Conservation (phyloP, 2,113 vertebrate species). For the Clarias batrachus region DNA sequence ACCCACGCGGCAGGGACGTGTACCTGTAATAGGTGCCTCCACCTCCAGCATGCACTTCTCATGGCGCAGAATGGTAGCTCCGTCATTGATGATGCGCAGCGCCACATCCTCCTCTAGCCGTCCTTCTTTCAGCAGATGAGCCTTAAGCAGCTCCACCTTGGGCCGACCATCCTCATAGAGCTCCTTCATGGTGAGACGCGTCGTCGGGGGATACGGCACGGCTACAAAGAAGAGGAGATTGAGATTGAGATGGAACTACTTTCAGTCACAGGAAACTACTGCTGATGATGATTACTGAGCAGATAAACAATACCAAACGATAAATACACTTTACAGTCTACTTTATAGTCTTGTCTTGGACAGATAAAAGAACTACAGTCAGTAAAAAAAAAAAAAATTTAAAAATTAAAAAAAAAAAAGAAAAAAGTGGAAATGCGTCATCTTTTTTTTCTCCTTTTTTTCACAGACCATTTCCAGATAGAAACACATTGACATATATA, state of each 20-base stretch:
- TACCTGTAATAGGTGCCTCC: conserved; percentile 78
- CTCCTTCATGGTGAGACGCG: conserved; percentile 70
- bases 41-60: conserved; percentile 81
- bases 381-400: background rate
- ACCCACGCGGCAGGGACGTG: background rate
- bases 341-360: too few relatives aligned
- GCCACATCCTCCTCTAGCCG: conserved; percentile 75
- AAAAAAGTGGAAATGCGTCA: too few relatives aligned
- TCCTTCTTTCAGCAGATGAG: conserved; percentile 77
- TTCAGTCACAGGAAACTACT: background rate
- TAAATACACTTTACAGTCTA: background rate
- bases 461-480: background rate
- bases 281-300: background rate
- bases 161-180: conserved; percentile 74
- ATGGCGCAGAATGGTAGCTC: conserved; percentile 73
- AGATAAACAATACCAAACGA: background rate
- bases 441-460: background rate
- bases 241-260: background rate
- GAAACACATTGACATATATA: background rate
- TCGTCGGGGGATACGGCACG: conserved; percentile 76
- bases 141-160: conserved; percentile 75
- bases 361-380: background rate
- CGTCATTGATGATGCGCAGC: conserved; percentile 75
- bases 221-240: conserved; percentile 54
- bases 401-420: background rate